phyloP scores from a whole-genome alignment of 1,140 invertebrate species.

The Halyomorpha halys region DNA sequence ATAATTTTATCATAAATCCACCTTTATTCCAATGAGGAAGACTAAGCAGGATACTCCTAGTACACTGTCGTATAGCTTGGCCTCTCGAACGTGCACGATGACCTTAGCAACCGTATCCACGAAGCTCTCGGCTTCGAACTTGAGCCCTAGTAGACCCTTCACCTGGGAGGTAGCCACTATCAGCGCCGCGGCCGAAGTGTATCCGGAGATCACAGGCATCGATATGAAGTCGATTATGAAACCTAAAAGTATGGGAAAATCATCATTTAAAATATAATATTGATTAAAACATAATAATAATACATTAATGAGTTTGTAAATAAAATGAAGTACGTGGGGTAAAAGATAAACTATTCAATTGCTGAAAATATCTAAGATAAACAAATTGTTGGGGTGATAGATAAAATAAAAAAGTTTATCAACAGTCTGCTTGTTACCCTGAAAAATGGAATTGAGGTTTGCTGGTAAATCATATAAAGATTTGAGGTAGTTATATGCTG shows the following conservation, averaged over 20 bases:
- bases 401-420: no score
- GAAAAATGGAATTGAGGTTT: no score
- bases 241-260: constrained; percentile 46
- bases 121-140: constrained; percentile 59
- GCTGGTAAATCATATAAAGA: no score
- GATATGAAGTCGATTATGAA: constrained; percentile 92
- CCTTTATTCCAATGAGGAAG: constrained; percentile 55
- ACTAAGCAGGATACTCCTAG: constrained; percentile 61
- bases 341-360: no score
- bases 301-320: no score
- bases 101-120: constrained; percentile 57
- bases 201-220: constrained; percentile 83
- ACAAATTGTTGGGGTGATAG: no score
- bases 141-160: constrained; percentile 69
- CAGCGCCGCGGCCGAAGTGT: constrained; percentile 85
- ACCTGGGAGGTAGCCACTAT: constrained; percentile 83
- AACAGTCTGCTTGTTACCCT: no score
- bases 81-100: constrained; percentile 47
- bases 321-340: no score
- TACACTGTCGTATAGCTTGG: constrained; percentile 50
- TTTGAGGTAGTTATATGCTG: no score
- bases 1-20: constrained; percentile 34
- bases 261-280: no score
- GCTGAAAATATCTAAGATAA: no score
- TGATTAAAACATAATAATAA: no score